Evolutionary conservation across 2,113 vertebrate species (phyloP).

Genomic region (Noturus placidus): DNA sequence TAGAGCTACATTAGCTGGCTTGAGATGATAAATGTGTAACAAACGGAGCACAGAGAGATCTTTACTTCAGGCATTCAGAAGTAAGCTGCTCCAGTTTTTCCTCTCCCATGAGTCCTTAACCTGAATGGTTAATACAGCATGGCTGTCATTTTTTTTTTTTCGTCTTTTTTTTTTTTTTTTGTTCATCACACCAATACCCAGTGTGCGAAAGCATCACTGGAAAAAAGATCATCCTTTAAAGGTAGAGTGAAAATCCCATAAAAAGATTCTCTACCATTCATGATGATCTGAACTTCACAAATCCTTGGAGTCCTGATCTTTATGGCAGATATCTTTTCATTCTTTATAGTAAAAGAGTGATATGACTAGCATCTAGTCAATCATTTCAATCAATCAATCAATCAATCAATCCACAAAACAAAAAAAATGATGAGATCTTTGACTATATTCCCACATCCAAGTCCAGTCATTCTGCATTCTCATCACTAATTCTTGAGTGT

Average conservation of each 20-base stretch:
- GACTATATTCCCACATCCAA: neutral
- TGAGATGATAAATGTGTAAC: constrained; percentile 45
- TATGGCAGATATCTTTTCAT: neutral
- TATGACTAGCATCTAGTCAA: neutral
- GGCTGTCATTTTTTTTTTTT: neutral
- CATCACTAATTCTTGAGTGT: neutral
- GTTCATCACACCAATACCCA: neutral
- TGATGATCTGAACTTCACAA: neutral
- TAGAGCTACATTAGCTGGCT: constrained; percentile 43
- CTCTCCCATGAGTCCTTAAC: constrained; percentile 2
- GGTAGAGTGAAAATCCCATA: too few species aligned
- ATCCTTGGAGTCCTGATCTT: neutral
- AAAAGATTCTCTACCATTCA: neutral
- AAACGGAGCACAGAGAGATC: constrained; percentile 1
- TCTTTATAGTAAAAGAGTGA: neutral
- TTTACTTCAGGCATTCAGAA: neutral
- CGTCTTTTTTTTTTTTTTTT: neutral
- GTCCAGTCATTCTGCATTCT: neutral
- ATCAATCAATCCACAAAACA: neutral
- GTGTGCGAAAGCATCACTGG: neutral
- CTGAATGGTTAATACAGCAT: neutral
- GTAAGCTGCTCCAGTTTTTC: neutral
- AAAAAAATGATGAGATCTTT: neutral
- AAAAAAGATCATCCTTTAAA: neutral
- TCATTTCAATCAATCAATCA: too few species aligned